Evolutionary conservation across 2,888 invertebrate species (phyloP), one percentile per base, ranked within the genome.

Genomic region (Rhagophthalmus giganteus): DNA sequence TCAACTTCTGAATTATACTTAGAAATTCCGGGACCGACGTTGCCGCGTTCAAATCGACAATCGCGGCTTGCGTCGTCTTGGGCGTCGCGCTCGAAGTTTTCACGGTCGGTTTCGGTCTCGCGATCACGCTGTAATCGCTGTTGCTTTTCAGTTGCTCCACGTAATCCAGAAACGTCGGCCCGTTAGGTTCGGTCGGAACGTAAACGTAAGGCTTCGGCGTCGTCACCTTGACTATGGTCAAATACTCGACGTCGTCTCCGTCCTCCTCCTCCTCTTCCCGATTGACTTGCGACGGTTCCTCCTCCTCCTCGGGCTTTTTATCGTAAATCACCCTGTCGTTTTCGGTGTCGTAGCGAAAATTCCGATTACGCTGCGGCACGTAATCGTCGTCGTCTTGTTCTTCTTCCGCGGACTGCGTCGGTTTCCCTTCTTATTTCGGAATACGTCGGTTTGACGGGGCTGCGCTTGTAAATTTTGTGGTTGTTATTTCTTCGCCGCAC

Each of bases 261-360:
- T 39, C 34, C 15, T 42, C 49, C 5, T 44, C 44, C 2, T 35
- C 35, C n/a, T 7, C 12, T 32, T 41, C 32, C 24, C 4, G 20
- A 20, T 20, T 7, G 7, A 20, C 7, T 20, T 5, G 7, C 7
- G 31, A 26, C 13, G 20, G 14, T 32, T 37, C 33, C 6, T 38
- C 32, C 14, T 33, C 50, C 7, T 37, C 26, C 5, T 33, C 26
- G 2, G 7, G n/a, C 1, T 15, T 20, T 10, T 45, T 8, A 61
- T 62, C 67, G 41, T 75, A 75, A 25, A 75, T 59, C 20, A 75
- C 74, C 53, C 63, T 62, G 1, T 67, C 67, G 8, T 66, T 69
- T 58, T 70, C 67, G 33, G 69, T 71, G 47, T 75, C 74, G 54
- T 74, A 75, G 50, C 72, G 69, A 48, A 67, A 75, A 55, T 70